Evolutionary conservation across 1,140 invertebrate genomes (phyloP).

Genomic region (Ylistrum balloti): DNA sequence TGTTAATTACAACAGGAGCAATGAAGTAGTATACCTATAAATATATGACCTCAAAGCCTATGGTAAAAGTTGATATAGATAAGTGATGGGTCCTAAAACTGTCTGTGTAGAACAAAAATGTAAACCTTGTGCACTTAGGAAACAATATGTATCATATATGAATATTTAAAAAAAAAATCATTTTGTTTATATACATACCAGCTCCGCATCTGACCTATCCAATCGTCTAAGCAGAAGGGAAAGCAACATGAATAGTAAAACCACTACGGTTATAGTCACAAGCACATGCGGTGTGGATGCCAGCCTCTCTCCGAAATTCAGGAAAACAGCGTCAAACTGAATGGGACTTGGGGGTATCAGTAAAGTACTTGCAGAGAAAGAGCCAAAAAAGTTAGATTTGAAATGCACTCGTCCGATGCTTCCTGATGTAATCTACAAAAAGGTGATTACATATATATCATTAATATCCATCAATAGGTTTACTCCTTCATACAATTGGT

Average conservation of each 20-base stretch:
- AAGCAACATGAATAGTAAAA: conserved; percentile 43
- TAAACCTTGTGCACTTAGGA: too few species aligned
- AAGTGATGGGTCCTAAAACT: too few species aligned
- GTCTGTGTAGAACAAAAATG: too few species aligned
- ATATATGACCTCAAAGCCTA: too few species aligned
- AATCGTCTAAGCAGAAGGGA: not conserved
- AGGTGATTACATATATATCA: too few species aligned
- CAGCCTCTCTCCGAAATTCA: conserved; percentile 52
- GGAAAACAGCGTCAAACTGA: conserved; percentile 54
- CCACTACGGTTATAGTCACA: not conserved
- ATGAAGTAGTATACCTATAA: too few species aligned
- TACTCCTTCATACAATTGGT: too few species aligned
- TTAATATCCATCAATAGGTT: too few species aligned
- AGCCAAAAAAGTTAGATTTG: conserved; percentile 58
- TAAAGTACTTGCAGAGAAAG: conserved; percentile 54
- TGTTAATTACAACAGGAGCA: too few species aligned
- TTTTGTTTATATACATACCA: conserved; percentile 44
- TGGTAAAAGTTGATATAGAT: too few species aligned
- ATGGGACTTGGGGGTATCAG: conserved; percentile 52
- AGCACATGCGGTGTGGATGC: conserved; percentile 49
- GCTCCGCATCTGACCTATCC: conserved; percentile 47
- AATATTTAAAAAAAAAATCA: too few species aligned
- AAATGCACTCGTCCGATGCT: conserved; percentile 27
- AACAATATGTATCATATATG: too few species aligned
- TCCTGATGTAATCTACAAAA: not conserved